phyloP scores from a whole-genome alignment of 2,888 invertebrate genomes.

The Chrysolina americana region DNA sequence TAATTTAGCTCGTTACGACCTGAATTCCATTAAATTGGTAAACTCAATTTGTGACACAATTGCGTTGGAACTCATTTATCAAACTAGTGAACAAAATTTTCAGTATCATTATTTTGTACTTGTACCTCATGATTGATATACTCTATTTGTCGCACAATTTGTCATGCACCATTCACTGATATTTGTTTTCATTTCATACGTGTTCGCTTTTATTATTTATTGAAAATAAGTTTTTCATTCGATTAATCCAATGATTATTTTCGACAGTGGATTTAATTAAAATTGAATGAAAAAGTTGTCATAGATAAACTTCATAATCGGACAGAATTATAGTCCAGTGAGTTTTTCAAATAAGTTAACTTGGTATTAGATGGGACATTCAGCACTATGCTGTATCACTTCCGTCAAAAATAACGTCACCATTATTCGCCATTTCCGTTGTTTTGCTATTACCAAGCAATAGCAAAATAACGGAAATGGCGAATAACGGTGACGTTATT shows the following conservation, averaged over 20 bases:
- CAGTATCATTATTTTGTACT: conserved; percentile 35
- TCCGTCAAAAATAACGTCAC: too few species aligned
- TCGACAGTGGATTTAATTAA: background rate
- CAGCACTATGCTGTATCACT: too few species aligned
- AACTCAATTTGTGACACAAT: conserved; percentile 20
- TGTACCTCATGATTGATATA: conserved; percentile 50
- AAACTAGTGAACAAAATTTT: conserved; percentile 27
- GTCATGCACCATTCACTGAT: conserved; percentile 47
- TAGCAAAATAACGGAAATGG: too few species aligned
- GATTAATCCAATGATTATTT: conserved; percentile 15
- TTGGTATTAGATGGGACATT: background rate
- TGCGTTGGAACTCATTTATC: conserved; percentile 33
- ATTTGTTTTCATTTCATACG: conserved; percentile 43
- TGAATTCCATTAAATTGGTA: conserved; percentile 7
- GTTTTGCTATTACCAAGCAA: too few species aligned
- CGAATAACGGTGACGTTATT: too few species aligned
- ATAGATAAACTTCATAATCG: background rate
- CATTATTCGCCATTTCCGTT: too few species aligned
- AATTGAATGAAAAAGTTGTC: background rate
- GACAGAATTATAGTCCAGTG: background rate
- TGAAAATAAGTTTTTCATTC: conserved; percentile 33
- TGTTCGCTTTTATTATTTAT: conserved; percentile 38
- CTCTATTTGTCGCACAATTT: conserved; percentile 51
- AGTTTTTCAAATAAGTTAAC: background rate
- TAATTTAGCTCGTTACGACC: conserved; percentile 1